Evolutionary conservation across 2,888 invertebrate genomes (phyloP), one percentile per base, ranked within the genome.

Genomic region (Microdon myrmicae): DNA sequence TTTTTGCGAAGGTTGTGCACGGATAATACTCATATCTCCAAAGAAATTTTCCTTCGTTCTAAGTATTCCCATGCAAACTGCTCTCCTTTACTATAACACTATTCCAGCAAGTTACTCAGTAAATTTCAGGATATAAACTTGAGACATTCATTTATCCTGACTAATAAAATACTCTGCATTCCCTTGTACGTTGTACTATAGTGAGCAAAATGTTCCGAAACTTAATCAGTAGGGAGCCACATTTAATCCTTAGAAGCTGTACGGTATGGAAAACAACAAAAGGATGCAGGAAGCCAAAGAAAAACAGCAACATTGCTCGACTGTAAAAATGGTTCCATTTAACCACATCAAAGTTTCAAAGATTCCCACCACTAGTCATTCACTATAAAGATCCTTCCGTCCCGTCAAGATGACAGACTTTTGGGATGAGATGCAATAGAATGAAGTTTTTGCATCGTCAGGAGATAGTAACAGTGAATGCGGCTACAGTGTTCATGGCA

Each of bases 401-500:
- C 61, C 47, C 56, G 35, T 56, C 64, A 64, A 53, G 58, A 53
- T 64, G 64, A 64, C 64, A 64, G 47, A 47, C 51, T 64, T 47
- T 35, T 47, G 51, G 51, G 43, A 58, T 58, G 51, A 58, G 58
- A 51, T 56, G 45, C 53, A 45, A 51, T 49, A 51, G 58, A 64
- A 56, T 56, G 51, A 47, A 51, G 49, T 58, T 56, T n/a, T 64
- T 64, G 64, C 58, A 64, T 58, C 56, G 45, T 64, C 51, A 45
- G 49, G 44, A 32, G 35, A 56, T 64, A 56, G 64, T 64, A 53
- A 53, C 41, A 51, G 64, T 64, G 58, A 47, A 56, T 64, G 64
- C 38, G 64, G 64, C 51, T 58, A 47, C 58, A 58, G 64, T 58
- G 64, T 64, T 58, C 58, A 64, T 64, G 58, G 58, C 64, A 64